Base-by-base conservation (phyloP, 35 echinoderm and acorn worm genomes). In the Apostichopus parvimensis region DNA sequence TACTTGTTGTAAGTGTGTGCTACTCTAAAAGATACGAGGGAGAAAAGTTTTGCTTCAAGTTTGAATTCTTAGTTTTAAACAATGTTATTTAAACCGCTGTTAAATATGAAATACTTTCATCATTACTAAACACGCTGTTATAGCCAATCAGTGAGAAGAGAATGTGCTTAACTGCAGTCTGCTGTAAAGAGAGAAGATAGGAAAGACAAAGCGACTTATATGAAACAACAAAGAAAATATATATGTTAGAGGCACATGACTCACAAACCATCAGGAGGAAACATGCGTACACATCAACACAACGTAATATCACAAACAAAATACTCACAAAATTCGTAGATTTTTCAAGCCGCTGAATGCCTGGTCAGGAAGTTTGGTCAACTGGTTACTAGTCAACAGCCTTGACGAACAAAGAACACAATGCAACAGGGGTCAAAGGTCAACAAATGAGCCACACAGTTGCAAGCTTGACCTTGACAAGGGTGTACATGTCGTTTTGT, bases 311-410 rank as follows among this genome's bases (percentile, higher is more conserved):
- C 55, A 79, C 89, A 79, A 59, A 91, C 77, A 72, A 87, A 58
- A 94, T 99, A 99, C 97, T 99, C 93, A 99, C 97, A 99, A 78
- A 58, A 88, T 94, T 93, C 93, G 91, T 76, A 99, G 91, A 62
- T 96, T 94, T 93, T 90, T 99, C 70, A 99, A 92, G 85, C 97
- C 97, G 73, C 68, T 53, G 88, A 99, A 99, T 75, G 93, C 83
- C 56, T 89, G 87, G 55, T 92, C 95, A 60, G 73, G 88, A 28
- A 99, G 80, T 71, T 99, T 99, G 92, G 90, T 93, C 91, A 99
- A 91, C 91, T 96, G 93, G 97, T 99, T 99, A 92, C 92, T 99
- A 93, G 93, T 99, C 77, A 99, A 93, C 73, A 83, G 93, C 92
- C 91, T 94, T 96, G 78, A 93, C 90, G 77, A 87, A 95, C 91